phyloP scores from a whole-genome alignment of 2,888 invertebrate species.

The Cantharis lateralis region DNA sequence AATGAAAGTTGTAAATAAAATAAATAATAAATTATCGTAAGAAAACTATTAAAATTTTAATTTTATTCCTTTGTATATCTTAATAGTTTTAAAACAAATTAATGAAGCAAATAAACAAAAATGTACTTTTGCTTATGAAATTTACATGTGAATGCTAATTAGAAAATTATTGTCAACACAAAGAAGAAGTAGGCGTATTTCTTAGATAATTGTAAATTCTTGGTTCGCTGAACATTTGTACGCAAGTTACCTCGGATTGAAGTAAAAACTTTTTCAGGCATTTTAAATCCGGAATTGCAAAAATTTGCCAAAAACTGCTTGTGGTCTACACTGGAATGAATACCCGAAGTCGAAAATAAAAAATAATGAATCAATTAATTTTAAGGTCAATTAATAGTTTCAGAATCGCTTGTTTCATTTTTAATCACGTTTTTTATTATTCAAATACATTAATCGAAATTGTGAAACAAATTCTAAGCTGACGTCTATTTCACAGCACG shows the following conservation, averaged over 20 bases:
- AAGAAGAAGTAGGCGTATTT: conserved; percentile 27
- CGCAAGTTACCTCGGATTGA: conserved; percentile 39
- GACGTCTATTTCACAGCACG: background rate
- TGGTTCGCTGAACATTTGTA: conserved; percentile 39
- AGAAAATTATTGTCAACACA: conserved; percentile 25
- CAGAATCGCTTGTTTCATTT: background rate
- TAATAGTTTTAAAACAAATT: background rate
- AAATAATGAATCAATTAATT: background rate
- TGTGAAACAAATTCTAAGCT: background rate
- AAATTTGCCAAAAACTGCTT: background rate
- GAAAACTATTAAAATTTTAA: background rate
- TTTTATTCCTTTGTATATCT: background rate
- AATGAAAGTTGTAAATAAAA: background rate
- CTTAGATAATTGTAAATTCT: conserved; percentile 34
- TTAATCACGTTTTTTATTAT: background rate
- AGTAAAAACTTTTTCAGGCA: background rate
- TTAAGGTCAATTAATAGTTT: background rate
- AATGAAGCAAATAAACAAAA: background rate
- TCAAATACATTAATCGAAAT: background rate
- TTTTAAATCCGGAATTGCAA: background rate
- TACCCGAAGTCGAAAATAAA: background rate
- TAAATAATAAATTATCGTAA: background rate
- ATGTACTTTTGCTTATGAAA: background rate
- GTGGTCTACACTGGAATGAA: too few species aligned
- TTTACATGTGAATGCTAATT: background rate